Base-by-base conservation (phyloP, 64 coral and sea anemone species). In the Catalaphyllia jardinei region DNA sequence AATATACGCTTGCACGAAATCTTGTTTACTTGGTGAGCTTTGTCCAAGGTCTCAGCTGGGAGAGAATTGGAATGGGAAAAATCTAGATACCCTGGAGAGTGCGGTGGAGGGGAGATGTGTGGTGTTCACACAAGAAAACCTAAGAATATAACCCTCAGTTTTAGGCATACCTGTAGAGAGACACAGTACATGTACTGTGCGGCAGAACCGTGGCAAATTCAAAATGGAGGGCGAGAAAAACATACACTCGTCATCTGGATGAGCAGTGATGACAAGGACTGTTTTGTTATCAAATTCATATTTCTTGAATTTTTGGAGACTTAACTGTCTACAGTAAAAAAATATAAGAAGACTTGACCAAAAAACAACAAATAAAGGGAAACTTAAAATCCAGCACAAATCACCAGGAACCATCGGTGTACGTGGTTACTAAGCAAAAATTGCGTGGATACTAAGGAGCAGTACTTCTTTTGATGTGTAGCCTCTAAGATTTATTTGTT, bases 221-320 rank as follows among this genome's bases (percentile, higher is more conserved):
- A 93, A 79, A 72, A 99, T 95, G 14, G 88, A 38, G 2, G 97
- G 97, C 8, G 90, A 89, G 78, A 99, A 99, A 79, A 99, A 99
- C 97, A 99, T 99, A 28, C 97, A 99, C 49, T 99, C 97, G 75
- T 99, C 97, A 88, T 99, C 97, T 19, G 97, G 97, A 63, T 99
- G 97, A 27, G 97, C 88, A 42, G 88, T 99, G 13, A 99, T 71
- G 20, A 99, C 80, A 12, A 99, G 88, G 15, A 99, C 77, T 35
- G 57, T 71, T 77, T 88, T 90, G 19, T 78, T 60, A 29, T 72
- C 8, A 75, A 91, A 94, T 35, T 91, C 62, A 29, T 51, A 80
- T 71, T 79, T 71, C 20, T 52, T 51, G 24, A 4, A 24, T 85
- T 12, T 33, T 38, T 85, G 81, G 39, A 71, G 5, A 1, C 71